Conservation (phyloP, 1,140 invertebrate species). For the Drosophila rhopaloa region DNA sequence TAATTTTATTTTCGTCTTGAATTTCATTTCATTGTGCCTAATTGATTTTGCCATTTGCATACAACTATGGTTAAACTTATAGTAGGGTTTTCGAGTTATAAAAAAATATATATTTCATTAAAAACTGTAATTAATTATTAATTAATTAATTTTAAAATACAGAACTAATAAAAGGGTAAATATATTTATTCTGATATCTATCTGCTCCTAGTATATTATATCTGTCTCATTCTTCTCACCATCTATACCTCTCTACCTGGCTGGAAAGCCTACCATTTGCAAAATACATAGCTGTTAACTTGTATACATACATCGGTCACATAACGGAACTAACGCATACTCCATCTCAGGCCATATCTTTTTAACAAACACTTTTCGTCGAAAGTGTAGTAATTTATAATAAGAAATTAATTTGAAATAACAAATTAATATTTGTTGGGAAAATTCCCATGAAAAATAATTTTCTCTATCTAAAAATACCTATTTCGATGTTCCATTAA, state of each 20-base stretch:
- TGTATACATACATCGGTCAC: slow-evolving; percentile 15
- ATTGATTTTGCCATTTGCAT: slow-evolving; percentile 28
- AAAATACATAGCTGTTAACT: slow-evolving; percentile 30
- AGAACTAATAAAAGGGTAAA: no score
- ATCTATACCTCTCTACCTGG: neutral
- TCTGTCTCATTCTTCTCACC: neutral
- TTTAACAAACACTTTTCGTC: neutral
- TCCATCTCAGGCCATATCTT: slow-evolving; percentile 3
- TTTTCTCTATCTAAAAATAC: no score
- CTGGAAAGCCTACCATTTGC: slow-evolving; percentile 20
- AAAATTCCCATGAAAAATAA: no score
- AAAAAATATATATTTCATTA: neutral
- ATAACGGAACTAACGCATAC: slow-evolving; percentile 10
- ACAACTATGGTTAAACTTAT: slow-evolving; percentile 5
- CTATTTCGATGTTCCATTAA: no score
- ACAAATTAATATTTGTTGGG: no score
- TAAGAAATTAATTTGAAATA: no score
- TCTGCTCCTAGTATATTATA: no score
- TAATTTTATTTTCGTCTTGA: slow-evolving; percentile 42
- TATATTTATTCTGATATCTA: no score
- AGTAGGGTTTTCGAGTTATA: neutral
- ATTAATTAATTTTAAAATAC: no score
- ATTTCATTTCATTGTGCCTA: slow-evolving; percentile 24
- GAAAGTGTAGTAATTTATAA: no score
- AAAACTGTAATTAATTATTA: no score